These are phyloP conservation scores for Drosophila pseudoananassae DNA, from an alignment of 1,140 invertebrate species.

Conservation along the genomic window DNA sequence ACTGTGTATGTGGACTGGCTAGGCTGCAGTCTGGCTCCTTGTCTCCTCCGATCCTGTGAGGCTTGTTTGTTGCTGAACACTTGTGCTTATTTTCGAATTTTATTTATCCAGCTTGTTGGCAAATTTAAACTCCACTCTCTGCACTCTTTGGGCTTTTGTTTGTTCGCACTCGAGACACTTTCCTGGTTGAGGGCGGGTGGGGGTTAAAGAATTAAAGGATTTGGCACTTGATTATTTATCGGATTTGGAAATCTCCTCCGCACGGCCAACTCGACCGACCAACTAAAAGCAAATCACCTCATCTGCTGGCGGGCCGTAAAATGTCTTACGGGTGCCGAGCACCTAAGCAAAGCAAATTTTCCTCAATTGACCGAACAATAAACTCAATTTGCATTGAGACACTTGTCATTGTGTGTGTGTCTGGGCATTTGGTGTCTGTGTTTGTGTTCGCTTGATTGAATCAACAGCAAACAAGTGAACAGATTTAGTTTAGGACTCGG, in stretches of 20 bases:
- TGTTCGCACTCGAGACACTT: constrained; percentile 45
- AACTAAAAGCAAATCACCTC: constrained; percentile 51
- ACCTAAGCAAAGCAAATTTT: constrained; percentile 32
- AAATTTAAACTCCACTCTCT: constrained; percentile 12
- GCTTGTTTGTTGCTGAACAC: constrained; percentile 59
- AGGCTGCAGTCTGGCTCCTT: constrained; percentile 20
- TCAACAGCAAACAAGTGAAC: constrained; percentile 62
- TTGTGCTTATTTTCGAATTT: constrained; percentile 32
- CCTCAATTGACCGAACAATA: constrained; percentile 72
- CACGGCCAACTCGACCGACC: constrained; percentile 23
- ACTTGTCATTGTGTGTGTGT: constrained; percentile 23
- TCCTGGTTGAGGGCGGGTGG: constrained; percentile 5
- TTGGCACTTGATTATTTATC: constrained; percentile 7
- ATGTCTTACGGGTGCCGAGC: constrained; percentile 36
- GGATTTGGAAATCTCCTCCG: constrained; percentile 11
- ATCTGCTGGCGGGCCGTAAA: constrained; percentile 36
- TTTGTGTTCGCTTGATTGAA: constrained; percentile 59
- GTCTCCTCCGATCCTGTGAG: constrained; percentile 21
- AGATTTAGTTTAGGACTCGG: constrained; percentile 65
- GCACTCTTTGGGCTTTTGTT: constrained; percentile 31
- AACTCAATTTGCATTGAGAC: constrained; percentile 67
- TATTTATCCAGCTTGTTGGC: constrained; percentile 12
- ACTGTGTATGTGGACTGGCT: not conserved
- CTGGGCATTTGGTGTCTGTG: constrained; percentile 6
- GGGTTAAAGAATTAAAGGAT: constrained; percentile 18